Evolutionary conservation across 2,888 invertebrate genomes (phyloP).

Genomic region (Dugesia japonica): DNA sequence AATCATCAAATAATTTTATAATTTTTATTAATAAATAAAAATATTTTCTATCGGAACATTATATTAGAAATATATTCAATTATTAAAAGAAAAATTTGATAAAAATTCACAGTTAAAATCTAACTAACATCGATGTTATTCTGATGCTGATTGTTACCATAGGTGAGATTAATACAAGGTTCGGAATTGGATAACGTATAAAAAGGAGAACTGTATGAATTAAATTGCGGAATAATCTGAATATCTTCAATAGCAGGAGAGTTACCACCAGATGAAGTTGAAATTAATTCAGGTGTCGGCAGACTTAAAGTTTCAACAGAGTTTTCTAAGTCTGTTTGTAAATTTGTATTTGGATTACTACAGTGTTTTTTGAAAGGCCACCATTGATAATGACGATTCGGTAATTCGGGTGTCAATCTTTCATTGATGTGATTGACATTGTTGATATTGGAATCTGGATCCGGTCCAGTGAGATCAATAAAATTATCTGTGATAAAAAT

Average conservation of each 20-base stretch:
- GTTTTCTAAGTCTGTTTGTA: background rate
- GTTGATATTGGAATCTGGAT: background rate
- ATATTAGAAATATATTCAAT: no score
- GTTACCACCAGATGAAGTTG: background rate
- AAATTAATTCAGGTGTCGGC: background rate
- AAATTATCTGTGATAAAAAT: background rate
- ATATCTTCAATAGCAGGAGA: slow-evolving; percentile 11
- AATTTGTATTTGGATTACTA: slow-evolving; percentile 3
- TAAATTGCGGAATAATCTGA: background rate
- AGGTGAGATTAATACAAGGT: background rate
- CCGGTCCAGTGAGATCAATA: slow-evolving; percentile 5
- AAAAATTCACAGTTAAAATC: no score
- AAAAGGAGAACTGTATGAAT: background rate
- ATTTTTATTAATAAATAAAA: no score
- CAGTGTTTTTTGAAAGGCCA: slow-evolving; percentile 14
- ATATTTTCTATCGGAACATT: no score
- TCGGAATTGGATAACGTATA: background rate
- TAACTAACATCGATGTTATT: background rate
- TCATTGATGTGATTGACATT: background rate
- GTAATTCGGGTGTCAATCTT: slow-evolving; percentile 3
- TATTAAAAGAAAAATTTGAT: no score
- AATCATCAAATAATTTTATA: no score
- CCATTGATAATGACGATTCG: slow-evolving; percentile 9
- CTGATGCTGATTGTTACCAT: background rate
- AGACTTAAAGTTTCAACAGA: background rate